Evolutionary conservation across 1,140 invertebrate species (phyloP), one percentile per base, ranked within the genome.

Genomic region (Kradibia gibbosae): DNA sequence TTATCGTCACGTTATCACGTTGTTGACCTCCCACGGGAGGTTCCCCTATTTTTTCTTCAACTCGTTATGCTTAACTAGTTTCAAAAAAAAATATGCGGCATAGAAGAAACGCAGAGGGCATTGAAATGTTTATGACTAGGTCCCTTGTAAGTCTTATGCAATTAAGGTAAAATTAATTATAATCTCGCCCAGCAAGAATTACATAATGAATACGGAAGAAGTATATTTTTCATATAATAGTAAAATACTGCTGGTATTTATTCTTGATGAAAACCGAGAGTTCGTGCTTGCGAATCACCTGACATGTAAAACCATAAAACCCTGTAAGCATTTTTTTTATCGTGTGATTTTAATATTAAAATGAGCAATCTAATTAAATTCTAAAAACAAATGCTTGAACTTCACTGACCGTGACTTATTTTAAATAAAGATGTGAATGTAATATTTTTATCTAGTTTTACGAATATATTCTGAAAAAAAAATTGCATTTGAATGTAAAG

Each of bases 131-230:
- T 62, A 60, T 25, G 55, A 74, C 20, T 15, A 31, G 11, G 39
- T 20, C 8, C 25, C 7, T 25, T 25, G 8, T 0, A 22, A 15
- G 77, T 65, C 36, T 42, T 34, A 17, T 15, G 20, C 53, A 71
- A 79, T 79, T 72, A 72, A 28, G 8, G 50, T 34, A 45, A 11
- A 71, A 72, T 70, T 79, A 79, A 79, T 79, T 79, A 28, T 57
- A 55, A 71, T 53, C 22, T 55, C n/a, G 36, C 53, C 11, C 48
- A 60, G 48, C 25, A 45, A 0, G n/a, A 22, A n/a, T 28, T 55
- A 1, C 25, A 42, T 36, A 53, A 62, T 31, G 60, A 57, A 75
- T 60, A 42, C n/a, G 62, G 48, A n/a, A 22, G 48, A 39, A 42
- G 48, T 70, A 78, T 65, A 25, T 57, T 57, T 60, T 25, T 53